A percentile compares a stretch with the other conserved stretches of the same genome.
Conservation (phyloP, 1,140 invertebrate species). For the Bradysia coprophila region DNA sequence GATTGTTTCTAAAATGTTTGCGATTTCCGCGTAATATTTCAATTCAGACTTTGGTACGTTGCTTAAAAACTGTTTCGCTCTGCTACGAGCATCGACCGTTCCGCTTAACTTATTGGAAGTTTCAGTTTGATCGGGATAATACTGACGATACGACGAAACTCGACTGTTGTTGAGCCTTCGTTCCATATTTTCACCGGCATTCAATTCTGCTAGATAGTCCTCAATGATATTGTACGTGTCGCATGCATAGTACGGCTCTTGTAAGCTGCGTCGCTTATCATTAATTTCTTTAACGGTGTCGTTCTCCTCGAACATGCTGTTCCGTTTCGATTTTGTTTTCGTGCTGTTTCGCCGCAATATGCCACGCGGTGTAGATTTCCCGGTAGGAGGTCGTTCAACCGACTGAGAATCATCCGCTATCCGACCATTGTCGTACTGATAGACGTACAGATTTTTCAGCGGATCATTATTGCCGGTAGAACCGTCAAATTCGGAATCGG, state of each 20-base stretch:
- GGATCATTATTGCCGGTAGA: conserved; percentile 21
- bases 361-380: conserved; percentile 30
- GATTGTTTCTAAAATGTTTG: conserved; percentile 49
- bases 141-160: conserved; percentile 24
- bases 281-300: conserved; percentile 32
- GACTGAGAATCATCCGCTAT: conserved; percentile 13
- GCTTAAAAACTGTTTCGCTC: conserved; percentile 19
- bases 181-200: conserved; percentile 33
- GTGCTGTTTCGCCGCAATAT: conserved; percentile 33
- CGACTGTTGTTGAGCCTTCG: conserved; percentile 26
- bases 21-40: conserved; percentile 28
- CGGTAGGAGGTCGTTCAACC: conserved; percentile 25
- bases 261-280: conserved; percentile 46
- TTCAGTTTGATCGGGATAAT: conserved; percentile 27
- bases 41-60: conserved; percentile 20
- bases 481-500: conserved; percentile 48
- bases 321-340: conserved; percentile 38
- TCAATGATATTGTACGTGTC: conserved; percentile 32
- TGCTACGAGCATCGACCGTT: conserved; percentile 19
- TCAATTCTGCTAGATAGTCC: conserved; percentile 33
- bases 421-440: conserved; percentile 53
- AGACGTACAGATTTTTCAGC: conserved; percentile 41
- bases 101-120: conserved; percentile 29
- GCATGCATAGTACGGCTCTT: conserved; percentile 49
- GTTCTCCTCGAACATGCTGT: conserved; percentile 62